Conservation (phyloP, 2,888 invertebrate species). For the Strigamia transsilvanica region DNA sequence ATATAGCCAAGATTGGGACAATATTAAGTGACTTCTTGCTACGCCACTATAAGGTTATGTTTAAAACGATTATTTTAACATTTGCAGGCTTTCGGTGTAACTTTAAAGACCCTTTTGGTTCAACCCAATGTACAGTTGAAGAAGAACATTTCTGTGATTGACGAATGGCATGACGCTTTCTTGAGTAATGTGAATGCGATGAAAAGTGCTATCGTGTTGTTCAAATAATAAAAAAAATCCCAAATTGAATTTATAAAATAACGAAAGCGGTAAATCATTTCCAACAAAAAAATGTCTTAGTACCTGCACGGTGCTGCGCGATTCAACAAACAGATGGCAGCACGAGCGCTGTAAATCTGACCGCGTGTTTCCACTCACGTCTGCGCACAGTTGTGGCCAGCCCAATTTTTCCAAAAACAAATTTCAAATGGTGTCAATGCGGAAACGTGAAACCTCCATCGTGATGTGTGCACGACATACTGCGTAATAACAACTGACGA, state of each 20-base stretch:
- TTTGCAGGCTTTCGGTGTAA: not conserved
- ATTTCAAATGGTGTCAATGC: constrained; percentile 21
- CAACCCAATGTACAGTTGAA: not conserved
- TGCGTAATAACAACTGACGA: constrained; percentile 31
- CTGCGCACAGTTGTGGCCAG: not conserved
- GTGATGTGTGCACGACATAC: not conserved
- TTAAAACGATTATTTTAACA: too few relatives aligned
- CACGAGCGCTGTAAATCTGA: not conserved
- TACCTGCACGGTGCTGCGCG: too few relatives aligned
- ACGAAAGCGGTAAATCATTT: too few relatives aligned
- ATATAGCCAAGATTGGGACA: too few relatives aligned
- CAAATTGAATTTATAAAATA: too few relatives aligned
- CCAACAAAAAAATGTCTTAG: too few relatives aligned
- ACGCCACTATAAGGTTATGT: too few relatives aligned
- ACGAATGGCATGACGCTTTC: not conserved
- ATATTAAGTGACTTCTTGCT: too few relatives aligned
- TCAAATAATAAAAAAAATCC: not conserved
- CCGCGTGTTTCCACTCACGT: not conserved
- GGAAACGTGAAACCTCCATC: constrained; percentile 34
- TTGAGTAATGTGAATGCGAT: not conserved
- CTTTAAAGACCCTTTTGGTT: not conserved
- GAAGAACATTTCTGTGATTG: not conserved
- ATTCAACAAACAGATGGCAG: not conserved
- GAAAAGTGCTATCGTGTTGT: not conserved
- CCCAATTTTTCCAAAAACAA: not conserved